phyloP scores from a whole-genome alignment of 2,113 vertebrate genomes.

The Hyperopisus bebe region DNA sequence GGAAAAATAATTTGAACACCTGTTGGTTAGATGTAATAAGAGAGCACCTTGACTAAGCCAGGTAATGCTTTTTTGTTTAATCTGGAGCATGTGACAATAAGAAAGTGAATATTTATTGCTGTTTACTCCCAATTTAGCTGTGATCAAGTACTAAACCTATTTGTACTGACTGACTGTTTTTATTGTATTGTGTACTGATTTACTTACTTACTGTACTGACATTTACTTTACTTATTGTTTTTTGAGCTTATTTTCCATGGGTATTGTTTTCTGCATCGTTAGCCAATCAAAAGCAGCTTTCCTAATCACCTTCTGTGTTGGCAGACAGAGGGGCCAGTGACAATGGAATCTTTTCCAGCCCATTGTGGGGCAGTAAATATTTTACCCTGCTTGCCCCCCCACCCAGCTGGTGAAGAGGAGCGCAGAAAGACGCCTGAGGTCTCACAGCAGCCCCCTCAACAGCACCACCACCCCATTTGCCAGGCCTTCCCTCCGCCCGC shows the following conservation, averaged over 20 bases:
- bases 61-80: neutral
- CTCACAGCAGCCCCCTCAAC: slow-evolving; percentile 30
- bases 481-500: slow-evolving; percentile 26
- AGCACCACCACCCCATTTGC: slow-evolving; percentile 41
- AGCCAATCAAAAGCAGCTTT: neutral
- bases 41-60: neutral
- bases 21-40: neutral
- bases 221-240: neutral
- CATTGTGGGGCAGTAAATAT: neutral
- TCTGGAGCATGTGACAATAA: neutral
- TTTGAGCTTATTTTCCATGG: neutral
- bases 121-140: neutral
- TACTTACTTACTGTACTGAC: neutral
- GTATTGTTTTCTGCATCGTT: too few species aligned
- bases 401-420: neutral
- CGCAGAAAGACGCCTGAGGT: slow-evolving; percentile 2
- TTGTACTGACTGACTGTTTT: neutral
- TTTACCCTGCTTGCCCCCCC: neutral
- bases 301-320: neutral
- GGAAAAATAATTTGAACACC: neutral
- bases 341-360: neutral
- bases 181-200: neutral
- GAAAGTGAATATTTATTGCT: neutral
- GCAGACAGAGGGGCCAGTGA: neutral
- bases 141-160: neutral